These are phyloP conservation scores for Microcaecilia unicolor DNA, from an alignment of 2,797 vertebrate genomes.

Conservation along the genomic window DNA sequence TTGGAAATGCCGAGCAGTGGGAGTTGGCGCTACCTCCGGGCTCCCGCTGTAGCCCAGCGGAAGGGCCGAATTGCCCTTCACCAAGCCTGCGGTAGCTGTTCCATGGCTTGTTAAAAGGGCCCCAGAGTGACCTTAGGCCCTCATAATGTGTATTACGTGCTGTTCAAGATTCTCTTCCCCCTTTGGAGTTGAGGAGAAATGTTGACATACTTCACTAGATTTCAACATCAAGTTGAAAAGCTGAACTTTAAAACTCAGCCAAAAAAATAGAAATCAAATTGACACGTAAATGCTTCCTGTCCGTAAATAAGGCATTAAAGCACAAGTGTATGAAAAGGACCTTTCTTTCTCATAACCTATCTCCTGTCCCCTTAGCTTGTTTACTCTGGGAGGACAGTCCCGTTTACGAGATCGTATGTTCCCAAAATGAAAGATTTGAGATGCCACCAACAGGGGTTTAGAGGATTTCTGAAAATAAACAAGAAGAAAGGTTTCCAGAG, in stretches of 20 bases:
- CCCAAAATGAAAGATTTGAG: constrained; percentile 41
- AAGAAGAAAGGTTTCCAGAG: neutral
- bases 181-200: constrained; percentile 11
- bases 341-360: constrained; percentile 23
- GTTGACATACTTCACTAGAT: constrained; percentile 3
- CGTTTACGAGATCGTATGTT: constrained; percentile 31
- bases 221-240: constrained; percentile 8
- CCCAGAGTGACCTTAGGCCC: too few species aligned
- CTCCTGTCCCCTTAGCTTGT: constrained; percentile 25
- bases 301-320: constrained; percentile 12
- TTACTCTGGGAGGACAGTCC: constrained; percentile 34
- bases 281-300: constrained; percentile 20
- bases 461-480: constrained; percentile 10
- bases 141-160: too few species aligned
- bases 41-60: too few species aligned
- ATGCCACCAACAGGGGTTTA: constrained; percentile 20
- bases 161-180: too few species aligned
- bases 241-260: constrained; percentile 1
- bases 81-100: too few species aligned
- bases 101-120: too few species aligned
- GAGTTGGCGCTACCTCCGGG: too few species aligned
- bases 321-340: constrained; percentile 13
- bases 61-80: too few species aligned
- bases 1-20: too few species aligned
- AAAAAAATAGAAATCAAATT: constrained; percentile 16